Evolutionary conservation across 2,888 invertebrate species (phyloP), one percentile per base, ranked within the genome.

Genomic region (Leptothorax acervorum): DNA sequence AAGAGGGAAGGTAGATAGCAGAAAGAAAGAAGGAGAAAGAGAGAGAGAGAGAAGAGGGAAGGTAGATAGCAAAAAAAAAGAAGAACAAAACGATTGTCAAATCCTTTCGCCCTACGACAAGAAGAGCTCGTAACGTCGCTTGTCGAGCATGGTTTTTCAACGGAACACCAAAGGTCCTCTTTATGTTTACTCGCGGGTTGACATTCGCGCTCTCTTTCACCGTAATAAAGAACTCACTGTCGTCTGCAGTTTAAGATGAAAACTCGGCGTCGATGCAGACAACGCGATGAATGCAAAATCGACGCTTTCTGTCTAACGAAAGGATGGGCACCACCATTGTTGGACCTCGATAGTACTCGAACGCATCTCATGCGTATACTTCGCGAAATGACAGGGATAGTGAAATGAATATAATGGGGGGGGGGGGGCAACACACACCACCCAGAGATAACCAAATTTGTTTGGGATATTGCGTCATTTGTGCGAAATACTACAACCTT

Each of bases 181-280:
- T 85, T 87, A 83, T 81, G 73, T 84, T 89, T 89, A 84, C 86
- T 87, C 75, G 76, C 78, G 11, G 35, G 63, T 31, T 45, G 62
- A 84, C 78, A 84, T 87, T 88, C 89, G 84, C 85, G 62, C 81
- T 60, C 73, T 66, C 45, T 71, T 71, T 71, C 48, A 84, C 78
- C 63, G 81, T 83, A 89, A 89, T 89, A 78, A 84, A 71, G 86
- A 71, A 88, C 88, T 89, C 86, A 82, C 86, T 89, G 89, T 89
- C 89, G 89, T 89, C 89, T 86, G 89, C 90, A 89, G 86, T 42
- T 85, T 87, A 86, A 89, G 89, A 85, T 82, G 89, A 89, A 83
- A 86, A 86, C 39, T 9, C n/a, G 42, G 62, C 68, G 82, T 89
- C 88, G 83, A 89, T 84, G 85, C 85, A 84, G 74, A 89, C 85